These are phyloP conservation scores for Danio aesculapii DNA, from an alignment of 2,797 vertebrate genomes.

Conservation along the genomic window DNA sequence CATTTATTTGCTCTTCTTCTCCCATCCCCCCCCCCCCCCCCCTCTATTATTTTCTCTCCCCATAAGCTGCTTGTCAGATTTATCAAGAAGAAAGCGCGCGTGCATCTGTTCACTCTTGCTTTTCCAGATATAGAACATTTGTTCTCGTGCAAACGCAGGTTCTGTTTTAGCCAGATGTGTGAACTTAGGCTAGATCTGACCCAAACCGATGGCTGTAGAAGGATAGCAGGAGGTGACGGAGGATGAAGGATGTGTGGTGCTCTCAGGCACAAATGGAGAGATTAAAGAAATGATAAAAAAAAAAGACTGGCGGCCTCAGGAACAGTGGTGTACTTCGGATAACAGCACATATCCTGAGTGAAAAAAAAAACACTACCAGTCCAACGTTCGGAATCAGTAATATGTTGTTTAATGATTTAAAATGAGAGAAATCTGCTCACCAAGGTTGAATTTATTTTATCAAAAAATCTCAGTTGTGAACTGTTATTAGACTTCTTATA, in stretches of 20 bases:
- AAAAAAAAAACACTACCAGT: background rate
- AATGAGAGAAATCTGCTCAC: no score
- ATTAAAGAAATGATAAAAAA: conserved; percentile 53
- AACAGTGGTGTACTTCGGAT: conserved; percentile 43
- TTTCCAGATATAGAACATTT: conserved; percentile 54
- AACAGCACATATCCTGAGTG: conserved; percentile 43
- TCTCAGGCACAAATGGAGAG: conserved; percentile 48
- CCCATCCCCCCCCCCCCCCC: conserved; percentile 5
- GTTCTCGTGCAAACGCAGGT: conserved; percentile 61
- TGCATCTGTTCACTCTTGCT: conserved; percentile 50
- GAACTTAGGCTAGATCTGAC: conserved; percentile 36
- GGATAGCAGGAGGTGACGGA: conserved; percentile 36
- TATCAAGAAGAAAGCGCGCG: conserved; percentile 46
- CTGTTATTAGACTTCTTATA: no score
- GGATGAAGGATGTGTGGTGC: conserved; percentile 18
- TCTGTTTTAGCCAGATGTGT: conserved; percentile 60
- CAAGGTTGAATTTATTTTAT: no score
- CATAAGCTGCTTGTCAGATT: conserved; percentile 46
- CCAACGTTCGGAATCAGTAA: no score
- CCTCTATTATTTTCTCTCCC: conserved; percentile 39
- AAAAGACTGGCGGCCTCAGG: conserved; percentile 37
- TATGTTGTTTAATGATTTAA: no score
- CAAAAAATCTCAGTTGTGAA: no score
- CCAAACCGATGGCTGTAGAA: conserved; percentile 29
- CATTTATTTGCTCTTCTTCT: conserved; percentile 38